These are phyloP conservation scores for Pituophis catenifer DNA, from an alignment of 2,113 vertebrate genomes.

Conservation along the genomic window DNA sequence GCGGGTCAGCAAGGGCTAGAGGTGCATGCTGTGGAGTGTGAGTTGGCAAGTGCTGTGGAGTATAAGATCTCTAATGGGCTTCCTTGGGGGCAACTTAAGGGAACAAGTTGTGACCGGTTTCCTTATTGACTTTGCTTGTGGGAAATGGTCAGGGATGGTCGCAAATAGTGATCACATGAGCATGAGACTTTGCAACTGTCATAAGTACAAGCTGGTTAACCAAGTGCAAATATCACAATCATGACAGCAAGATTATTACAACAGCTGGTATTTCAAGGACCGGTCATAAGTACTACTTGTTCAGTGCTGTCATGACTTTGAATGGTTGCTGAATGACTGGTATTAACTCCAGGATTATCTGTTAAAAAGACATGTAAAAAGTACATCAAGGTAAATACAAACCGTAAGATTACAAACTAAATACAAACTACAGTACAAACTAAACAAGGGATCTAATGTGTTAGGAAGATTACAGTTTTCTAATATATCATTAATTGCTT, in stretches of 20 bases:
- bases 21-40: neutral
- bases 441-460: neutral
- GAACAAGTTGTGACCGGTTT: neutral
- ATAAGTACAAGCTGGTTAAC: neutral
- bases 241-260: neutral
- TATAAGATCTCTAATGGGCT: neutral
- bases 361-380: neutral
- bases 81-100: neutral
- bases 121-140: neutral
- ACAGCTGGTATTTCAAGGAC: neutral
- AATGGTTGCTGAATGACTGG: neutral
- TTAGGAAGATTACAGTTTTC: neutral
- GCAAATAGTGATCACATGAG: neutral
- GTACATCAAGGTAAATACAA: neutral
- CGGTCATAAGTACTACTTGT: neutral
- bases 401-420: neutral
- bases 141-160: neutral
- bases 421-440: neutral
- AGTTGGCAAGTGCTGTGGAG: neutral
- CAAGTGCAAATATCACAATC: neutral
- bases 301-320: neutral
- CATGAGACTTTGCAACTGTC: neutral
- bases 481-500: neutral
- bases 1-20: neutral
- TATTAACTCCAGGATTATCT: neutral